Base-by-base conservation (phyloP, 2,888 invertebrate genomes). In the Agriopis leucophaearia region DNA sequence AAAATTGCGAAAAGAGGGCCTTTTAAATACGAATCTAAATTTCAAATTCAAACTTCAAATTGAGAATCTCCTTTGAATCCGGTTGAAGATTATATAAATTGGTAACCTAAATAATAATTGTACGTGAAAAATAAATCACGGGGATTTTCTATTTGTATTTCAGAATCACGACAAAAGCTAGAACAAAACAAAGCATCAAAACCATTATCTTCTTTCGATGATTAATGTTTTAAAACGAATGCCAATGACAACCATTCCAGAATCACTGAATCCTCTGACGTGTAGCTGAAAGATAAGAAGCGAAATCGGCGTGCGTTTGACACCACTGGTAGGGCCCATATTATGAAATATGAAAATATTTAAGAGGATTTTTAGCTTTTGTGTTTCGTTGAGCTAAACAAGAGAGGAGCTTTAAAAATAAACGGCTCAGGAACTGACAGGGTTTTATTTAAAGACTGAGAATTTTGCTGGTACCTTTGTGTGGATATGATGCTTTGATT, bases 161-260 rank as follows among this genome's bases (percentile, higher is more conserved):
- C 5, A 1, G 36, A 8, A 8, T n/a, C 5, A 42, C 13, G 15
- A 45, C 55, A 48, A 57, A 57, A 50, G n/a, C 27, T 47, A 27
- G 27, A 16, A 40, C 38, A 8, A 27, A 61, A 58, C 47, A 61
- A 57, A 56, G 44, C 61, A 42, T n/a, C 16, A n/a, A 55, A 48
- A 36, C 55, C 51, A 60, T 64, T 65, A 54, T 66, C 40, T 62
- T 57, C 56, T 50, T 42, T 54, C 42, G 16, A 45, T 51, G 50
- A 68, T 64, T 68, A 47, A 68, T 64, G n/a, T 60, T 64, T 64
- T 38, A 35, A n/a, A 51, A 47, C 64, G 64, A 71, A 68, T 73
- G 73, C 63, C 66, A 65, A 61, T 69, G 71, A 66, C 74, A 74
- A 66, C 60, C 64, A 64, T 60, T 74, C 52, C 48, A 57, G 54